Evolutionary conservation across 2,113 vertebrate genomes (phyloP), one percentile per base, ranked within the genome.

Genomic region (Camarhynchus parvulus): DNA sequence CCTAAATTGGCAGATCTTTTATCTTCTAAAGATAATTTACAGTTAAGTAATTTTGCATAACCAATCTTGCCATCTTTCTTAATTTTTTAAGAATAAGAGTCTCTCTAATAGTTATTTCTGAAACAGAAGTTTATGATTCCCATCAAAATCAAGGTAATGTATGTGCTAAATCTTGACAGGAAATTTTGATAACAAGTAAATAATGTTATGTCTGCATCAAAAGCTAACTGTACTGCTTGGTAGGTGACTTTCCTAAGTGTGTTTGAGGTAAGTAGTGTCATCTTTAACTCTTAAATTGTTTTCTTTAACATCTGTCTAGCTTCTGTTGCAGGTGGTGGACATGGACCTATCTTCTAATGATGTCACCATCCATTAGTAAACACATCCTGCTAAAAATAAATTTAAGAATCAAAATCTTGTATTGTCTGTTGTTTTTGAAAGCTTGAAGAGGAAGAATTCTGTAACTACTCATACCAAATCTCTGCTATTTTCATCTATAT

Each of bases 341-440:
- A 97, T 98, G 98, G 98, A 97, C 96, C 96, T 97, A 94, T 93
- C 98, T 95, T 97, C 98, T 98, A 97, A 93, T 88, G 98, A 98
- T 97, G 97, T 97, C 97, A 96, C 94, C 97, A 96, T 97, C 94
- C 97, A 86, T 97, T 98, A 98, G 91, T 95, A 97, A 95, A 97
- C 92, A 96, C 72, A 96, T 97, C 98, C 97, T 98, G 98, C 97
- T 98, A 98, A 98, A 97, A 96, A 97, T 98, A 98, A 98, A 98
- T 97, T 95, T 98, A 98, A 99, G 98, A 98, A 97, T 96, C 95
- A 97, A 98, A 98, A 98, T 98, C 98, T 96, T 97, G 96, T 97
- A 98, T 98, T 98, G 98, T 98, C 98, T 99, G 98, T 97, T 98
- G 97, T 99, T 98, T 98, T 99, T 98, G 91, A 97, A 96, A 95